Percentiles rank a stretch among this genome's conserved stretches.
Conservation (phyloP, 2,797 vertebrate species). For the Cheirogaleus major region DNA sequence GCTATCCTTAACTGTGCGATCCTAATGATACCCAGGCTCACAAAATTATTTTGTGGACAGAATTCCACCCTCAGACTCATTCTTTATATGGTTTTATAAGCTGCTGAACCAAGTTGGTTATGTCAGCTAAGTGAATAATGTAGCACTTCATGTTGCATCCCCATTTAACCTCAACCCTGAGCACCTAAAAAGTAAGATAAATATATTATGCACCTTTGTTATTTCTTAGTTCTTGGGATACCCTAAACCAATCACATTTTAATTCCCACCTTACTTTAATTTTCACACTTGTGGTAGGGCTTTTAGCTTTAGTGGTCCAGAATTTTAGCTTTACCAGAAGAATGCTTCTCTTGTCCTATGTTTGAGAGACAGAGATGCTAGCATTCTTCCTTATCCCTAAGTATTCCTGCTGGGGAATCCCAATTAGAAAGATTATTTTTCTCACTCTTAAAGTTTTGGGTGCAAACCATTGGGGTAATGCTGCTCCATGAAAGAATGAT, state of each 20-base stretch:
- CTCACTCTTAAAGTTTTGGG: slow-evolving; percentile 15
- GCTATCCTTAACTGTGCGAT: neutral
- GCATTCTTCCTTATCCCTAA: neutral
- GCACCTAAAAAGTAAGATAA: slow-evolving; percentile 49
- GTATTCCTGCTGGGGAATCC: neutral
- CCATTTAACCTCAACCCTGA: slow-evolving; percentile 33
- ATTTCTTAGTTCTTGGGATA: slow-evolving; percentile 37
- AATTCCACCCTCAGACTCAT: slow-evolving; percentile 21
- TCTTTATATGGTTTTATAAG: slow-evolving; percentile 22
- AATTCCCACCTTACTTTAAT: slow-evolving; percentile 3
- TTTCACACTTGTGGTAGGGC: neutral
- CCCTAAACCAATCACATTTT: slow-evolving; percentile 10
- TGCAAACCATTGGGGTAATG: slow-evolving; percentile 34
- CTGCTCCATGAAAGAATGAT: slow-evolving; percentile 40
- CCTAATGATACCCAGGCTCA: slow-evolving; percentile 17
- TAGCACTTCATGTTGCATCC: neutral
- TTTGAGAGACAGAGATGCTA: neutral
- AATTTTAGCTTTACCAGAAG: neutral
- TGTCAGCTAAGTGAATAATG: neutral
- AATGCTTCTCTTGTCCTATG: neutral
- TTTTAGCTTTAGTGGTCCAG: slow-evolving; percentile 37
- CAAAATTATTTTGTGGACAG: slow-evolving; percentile 19
- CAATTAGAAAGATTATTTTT: slow-evolving; percentile 10
- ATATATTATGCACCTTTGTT: slow-evolving; percentile 35
- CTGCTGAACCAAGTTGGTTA: neutral